Evolutionary conservation across 2,113 vertebrate species (phyloP), one percentile per base, ranked within the genome.

Genomic region (Mola mola): DNA sequence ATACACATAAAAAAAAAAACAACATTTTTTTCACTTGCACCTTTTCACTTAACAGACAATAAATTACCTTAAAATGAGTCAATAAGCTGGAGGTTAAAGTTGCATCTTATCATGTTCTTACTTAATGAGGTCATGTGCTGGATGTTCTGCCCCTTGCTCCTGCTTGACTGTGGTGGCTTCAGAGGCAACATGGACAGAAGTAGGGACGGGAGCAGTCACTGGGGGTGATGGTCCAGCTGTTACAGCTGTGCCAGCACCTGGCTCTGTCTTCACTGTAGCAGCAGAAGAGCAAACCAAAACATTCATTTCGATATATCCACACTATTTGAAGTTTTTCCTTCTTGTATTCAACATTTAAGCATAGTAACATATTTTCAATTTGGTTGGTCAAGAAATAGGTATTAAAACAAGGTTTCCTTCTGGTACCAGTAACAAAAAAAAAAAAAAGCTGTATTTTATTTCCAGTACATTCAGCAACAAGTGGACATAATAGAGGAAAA

Each of bases 261-360:
- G 96, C 86, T 99, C 97, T 4, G 93, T 94, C 89, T 99, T 99
- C 80, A 99, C 97, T 98, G 88, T 52, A 86, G 44, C 82, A 87
- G 42, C 82, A 89, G 78, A 81, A 78, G 90, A 24, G 5, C 19
- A 58, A 8, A n/a, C 2, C 36, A 38, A 47, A 6, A n/a, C 1
- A 6, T 4, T 44, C 0, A 22, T 64, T 42, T 19, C 11, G 25
- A 44, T 33, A 9, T n/a, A 34, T 6, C 8, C n/a, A 26, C 8
- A 21, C n/a, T 16, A 43, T 20, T 17, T 28, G 5, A 21, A 22
- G 29, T 13, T 28, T 38, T 38, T 15, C 12, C 33, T 15, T 34
- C 11, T n/a, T n/a, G n/a, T n/a, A n/a, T n/a, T n/a, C n/a, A n/a
- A n/a, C n/a, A 13, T 38, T 66, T 28, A 13, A 37, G 21, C 25